Conservation (phyloP, 2,797 vertebrate species). For the Erithacus rubecula region DNA sequence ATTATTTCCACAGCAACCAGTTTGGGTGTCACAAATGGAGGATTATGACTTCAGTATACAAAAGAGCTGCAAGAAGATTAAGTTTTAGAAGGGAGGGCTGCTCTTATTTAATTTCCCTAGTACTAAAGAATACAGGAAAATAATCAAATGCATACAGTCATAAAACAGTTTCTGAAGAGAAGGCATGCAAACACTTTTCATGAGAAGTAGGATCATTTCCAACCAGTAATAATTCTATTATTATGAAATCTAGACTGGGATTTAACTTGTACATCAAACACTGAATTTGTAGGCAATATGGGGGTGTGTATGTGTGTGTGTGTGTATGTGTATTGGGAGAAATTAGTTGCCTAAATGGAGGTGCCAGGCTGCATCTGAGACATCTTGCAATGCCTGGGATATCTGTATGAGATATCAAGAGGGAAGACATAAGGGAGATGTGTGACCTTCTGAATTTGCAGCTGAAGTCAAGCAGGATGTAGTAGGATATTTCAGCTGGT, state of each 20-base stretch:
- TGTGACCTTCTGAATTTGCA: background rate
- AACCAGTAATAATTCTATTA: background rate
- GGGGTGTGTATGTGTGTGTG: background rate
- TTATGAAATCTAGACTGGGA: background rate
- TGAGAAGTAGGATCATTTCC: background rate
- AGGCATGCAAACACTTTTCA: background rate
- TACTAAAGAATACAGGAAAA: background rate
- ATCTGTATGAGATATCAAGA: background rate
- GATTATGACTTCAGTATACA: slow-evolving; percentile 8
- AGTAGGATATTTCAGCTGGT: background rate
- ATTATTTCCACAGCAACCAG: slow-evolving; percentile 32
- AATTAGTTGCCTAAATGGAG: background rate
- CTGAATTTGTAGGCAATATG: background rate
- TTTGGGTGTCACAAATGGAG: background rate
- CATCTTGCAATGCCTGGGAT: background rate
- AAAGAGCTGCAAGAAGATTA: background rate
- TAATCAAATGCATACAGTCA: background rate
- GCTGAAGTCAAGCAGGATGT: background rate
- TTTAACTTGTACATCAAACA: background rate
- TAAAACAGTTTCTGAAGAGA: background rate
- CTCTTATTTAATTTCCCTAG: background rate
- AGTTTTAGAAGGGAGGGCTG: background rate
- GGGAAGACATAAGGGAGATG: rapidly evolving
- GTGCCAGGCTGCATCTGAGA: background rate
- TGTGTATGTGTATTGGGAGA: background rate